These are phyloP conservation scores for Agrypnia vestita DNA, from an alignment of 1,140 invertebrate genomes.

Conservation along the genomic window DNA sequence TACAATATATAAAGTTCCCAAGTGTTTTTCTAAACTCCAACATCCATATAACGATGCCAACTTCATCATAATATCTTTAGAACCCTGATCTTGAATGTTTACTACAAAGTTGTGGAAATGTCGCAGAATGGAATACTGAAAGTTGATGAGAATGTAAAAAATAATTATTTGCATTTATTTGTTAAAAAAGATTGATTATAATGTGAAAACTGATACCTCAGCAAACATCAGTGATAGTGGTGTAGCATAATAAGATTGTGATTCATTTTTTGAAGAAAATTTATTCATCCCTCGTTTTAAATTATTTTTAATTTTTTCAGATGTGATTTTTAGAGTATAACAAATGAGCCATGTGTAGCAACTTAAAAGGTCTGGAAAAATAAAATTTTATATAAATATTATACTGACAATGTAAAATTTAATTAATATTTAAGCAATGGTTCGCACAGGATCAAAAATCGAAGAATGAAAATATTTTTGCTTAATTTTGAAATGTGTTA, in stretches of 20 bases:
- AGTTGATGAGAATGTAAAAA: background rate
- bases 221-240: slow-evolving; percentile 80
- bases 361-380: slow-evolving; percentile 75
- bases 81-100: slow-evolving; percentile 67
- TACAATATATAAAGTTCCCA: slow-evolving; percentile 79
- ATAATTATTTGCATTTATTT: background rate
- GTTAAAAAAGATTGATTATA: background rate
- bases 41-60: slow-evolving; percentile 81
- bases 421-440: too few relatives aligned
- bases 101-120: background rate
- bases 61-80: slow-evolving; percentile 75
- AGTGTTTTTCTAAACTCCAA: slow-evolving; percentile 79
- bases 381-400: background rate
- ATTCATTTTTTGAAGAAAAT: slow-evolving; percentile 81
- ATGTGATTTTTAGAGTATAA: slow-evolving; percentile 79
- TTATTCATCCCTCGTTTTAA: slow-evolving; percentile 73
- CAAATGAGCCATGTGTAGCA: slow-evolving; percentile 84
- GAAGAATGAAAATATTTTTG: too few relatives aligned
- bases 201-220: slow-evolving; percentile 66
- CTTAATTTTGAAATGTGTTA: too few relatives aligned
- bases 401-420: too few relatives aligned
- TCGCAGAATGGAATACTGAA: background rate
- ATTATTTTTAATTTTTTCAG: slow-evolving; percentile 72
- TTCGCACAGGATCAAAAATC: too few relatives aligned
- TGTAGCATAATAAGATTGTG: slow-evolving; percentile 82